phyloP scores from a whole-genome alignment of 2,797 vertebrate species.

The Acomys russatus region DNA sequence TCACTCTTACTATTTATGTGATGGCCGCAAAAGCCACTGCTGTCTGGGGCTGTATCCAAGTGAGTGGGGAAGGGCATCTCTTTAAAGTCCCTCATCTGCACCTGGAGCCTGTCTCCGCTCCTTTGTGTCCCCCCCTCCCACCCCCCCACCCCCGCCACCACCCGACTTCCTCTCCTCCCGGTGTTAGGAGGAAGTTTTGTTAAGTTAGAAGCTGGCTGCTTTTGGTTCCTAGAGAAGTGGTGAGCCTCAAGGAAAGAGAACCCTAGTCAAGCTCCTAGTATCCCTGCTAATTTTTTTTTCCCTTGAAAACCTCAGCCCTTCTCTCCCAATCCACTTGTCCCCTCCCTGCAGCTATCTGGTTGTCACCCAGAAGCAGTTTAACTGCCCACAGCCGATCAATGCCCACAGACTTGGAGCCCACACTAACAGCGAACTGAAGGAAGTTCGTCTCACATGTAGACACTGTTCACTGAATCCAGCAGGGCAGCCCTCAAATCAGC shows the following conservation, averaged over 20 bases:
- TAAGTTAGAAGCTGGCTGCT: conserved; percentile 80
- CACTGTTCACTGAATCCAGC: neutral
- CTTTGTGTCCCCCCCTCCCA: neutral
- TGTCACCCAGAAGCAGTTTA: conserved; percentile 3
- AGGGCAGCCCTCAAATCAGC: neutral
- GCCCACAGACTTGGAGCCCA: conserved; percentile 1
- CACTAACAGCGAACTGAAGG: neutral
- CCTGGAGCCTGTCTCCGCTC: conserved; percentile 25
- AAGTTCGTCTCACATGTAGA: neutral
- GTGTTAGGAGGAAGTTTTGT: conserved; percentile 65
- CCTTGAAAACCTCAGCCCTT: conserved; percentile 6
- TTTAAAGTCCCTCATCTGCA: conserved; percentile 13
- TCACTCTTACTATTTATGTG: conserved; percentile 79
- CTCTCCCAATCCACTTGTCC: conserved; percentile 31
- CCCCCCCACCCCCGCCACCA: conserved; percentile 36
- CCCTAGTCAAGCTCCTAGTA: conserved; percentile 43
- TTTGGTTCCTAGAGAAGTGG: conserved; percentile 64
- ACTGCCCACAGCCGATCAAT: neutral
- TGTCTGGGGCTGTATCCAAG: conserved; percentile 54
- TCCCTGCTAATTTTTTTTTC: neutral
- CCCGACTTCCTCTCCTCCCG: neutral
- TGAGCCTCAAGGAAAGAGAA: conserved; percentile 44
- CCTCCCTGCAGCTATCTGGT: neutral
- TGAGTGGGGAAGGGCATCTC: conserved; percentile 64
- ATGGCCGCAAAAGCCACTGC: conserved; percentile 37